Conservation (phyloP, 2,797 vertebrate genomes). For the Karalla daura region DNA sequence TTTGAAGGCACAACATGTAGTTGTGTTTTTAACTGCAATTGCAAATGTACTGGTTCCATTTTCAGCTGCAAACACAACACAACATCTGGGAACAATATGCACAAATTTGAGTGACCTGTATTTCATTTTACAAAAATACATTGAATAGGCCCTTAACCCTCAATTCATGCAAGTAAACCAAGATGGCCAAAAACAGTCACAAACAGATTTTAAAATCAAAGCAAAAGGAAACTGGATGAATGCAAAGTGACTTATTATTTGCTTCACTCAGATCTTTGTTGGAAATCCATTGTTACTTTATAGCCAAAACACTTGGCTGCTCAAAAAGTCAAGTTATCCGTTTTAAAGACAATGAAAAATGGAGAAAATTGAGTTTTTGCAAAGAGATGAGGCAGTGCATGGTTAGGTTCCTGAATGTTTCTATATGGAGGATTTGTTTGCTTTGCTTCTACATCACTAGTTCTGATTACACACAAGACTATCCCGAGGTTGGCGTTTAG, state of each 20-base stretch:
- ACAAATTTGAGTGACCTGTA: no score
- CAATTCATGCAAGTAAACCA: neutral
- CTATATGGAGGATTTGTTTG: constrained; percentile 20
- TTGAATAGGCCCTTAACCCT: neutral
- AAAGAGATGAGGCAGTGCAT: no score
- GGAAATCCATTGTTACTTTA: neutral
- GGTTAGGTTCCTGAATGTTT: constrained; percentile 35
- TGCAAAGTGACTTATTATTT: neutral
- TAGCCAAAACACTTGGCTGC: neutral
- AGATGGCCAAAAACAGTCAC: neutral
- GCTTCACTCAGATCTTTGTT: neutral
- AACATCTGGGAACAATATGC: neutral
- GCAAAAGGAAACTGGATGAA: neutral
- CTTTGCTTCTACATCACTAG: constrained; percentile 16
- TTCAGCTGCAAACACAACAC: neutral
- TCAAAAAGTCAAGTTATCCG: no score
- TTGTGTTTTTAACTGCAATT: neutral
- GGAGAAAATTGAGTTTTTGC: no score
- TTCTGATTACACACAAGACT: constrained; percentile 37
- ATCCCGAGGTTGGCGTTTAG: constrained; percentile 10
- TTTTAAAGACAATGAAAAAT: no score
- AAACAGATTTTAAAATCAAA: neutral
- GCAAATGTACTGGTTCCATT: neutral
- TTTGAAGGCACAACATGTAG: neutral
- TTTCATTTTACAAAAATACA: neutral